Conservation (phyloP, 2,113 vertebrate genomes). For the Clarias magur region DNA sequence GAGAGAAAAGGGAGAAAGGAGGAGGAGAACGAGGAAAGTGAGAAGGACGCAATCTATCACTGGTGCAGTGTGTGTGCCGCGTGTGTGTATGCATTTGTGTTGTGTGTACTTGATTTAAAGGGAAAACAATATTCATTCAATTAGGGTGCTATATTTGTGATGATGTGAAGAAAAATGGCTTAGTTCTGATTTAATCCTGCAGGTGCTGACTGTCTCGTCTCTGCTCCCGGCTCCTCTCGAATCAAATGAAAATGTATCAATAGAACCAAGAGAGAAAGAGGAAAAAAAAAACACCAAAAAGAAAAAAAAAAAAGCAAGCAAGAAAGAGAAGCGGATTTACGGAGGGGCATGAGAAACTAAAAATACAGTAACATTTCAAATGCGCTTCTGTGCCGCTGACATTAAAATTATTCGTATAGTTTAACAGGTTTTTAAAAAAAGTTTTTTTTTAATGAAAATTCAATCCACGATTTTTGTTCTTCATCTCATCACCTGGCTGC, state of each 20-base stretch:
- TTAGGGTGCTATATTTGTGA: constrained; percentile 64
- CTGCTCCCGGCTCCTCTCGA: constrained; percentile 62
- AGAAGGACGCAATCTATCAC: constrained; percentile 64
- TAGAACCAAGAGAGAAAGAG: constrained; percentile 65
- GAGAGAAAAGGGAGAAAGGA: constrained; percentile 22
- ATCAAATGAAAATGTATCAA: constrained; percentile 70
- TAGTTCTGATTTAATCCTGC: constrained; percentile 64
- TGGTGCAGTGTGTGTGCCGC: constrained; percentile 63
- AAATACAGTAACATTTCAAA: constrained; percentile 52
- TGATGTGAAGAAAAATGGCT: constrained; percentile 44
- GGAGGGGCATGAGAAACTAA: constrained; percentile 31
- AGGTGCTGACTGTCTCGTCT: constrained; percentile 54
- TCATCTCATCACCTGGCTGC: constrained; percentile 31
- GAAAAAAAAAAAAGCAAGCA: background rate
- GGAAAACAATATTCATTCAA: constrained; percentile 74
- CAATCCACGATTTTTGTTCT: constrained; percentile 48
- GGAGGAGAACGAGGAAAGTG: background rate
- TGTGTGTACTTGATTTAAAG: constrained; percentile 68
- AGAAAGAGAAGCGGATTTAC: background rate
- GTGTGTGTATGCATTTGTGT: constrained; percentile 46
- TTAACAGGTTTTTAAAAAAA: background rate
- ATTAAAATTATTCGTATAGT: background rate
- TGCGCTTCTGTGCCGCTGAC: constrained; percentile 56
- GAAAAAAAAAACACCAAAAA: background rate
- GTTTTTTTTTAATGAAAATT: background rate